These are phyloP conservation scores for Drosophila lowei DNA, from an alignment of 1,140 invertebrate genomes.

Conservation along the genomic window DNA sequence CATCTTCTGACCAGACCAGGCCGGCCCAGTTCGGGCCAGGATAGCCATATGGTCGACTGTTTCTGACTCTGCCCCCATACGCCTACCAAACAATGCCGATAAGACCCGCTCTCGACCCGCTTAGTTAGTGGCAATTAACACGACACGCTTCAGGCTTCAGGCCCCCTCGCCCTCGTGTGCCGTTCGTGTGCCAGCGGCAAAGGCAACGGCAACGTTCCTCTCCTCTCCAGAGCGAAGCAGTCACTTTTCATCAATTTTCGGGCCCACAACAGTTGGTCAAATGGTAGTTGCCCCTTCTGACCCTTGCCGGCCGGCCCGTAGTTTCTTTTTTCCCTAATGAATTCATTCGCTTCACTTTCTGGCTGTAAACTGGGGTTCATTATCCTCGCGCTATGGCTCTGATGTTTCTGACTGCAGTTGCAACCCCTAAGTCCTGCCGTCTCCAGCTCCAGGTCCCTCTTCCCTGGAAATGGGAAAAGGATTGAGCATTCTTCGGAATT, in stretches of 20 bases:
- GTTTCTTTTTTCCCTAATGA: conserved; percentile 79
- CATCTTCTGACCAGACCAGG: conserved; percentile 71
- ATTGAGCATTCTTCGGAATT: conserved; percentile 74
- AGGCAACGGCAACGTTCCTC: neutral
- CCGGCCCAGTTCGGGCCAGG: neutral
- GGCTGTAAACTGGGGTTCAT: conserved; percentile 74
- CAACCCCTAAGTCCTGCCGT: conserved; percentile 18
- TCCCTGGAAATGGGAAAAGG: conserved; percentile 64
- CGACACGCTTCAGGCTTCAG: conserved; percentile 72
- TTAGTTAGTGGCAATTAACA: conserved; percentile 78
- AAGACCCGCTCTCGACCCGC: conserved; percentile 34
- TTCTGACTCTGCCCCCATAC: conserved; percentile 27
- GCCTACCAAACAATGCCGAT: conserved; percentile 42
- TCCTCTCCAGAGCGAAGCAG: conserved; percentile 3
- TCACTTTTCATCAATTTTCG: conserved; percentile 72
- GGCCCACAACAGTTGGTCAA: conserved; percentile 71
- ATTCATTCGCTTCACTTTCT: conserved; percentile 79
- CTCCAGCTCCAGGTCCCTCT: conserved; percentile 31
- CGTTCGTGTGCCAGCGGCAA: conserved; percentile 44
- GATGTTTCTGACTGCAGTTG: conserved; percentile 38
- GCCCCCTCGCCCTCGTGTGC: conserved; percentile 55
- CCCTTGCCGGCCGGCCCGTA: conserved; percentile 33
- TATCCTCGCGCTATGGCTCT: conserved; percentile 58
- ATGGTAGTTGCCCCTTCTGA: conserved; percentile 43
- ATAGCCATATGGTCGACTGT: conserved; percentile 25